A percentile compares a stretch with the other conserved stretches of the same genome.
Evolutionary conservation across 2,797 vertebrate species (phyloP).

Genomic region (Onychomys torridus): DNA sequence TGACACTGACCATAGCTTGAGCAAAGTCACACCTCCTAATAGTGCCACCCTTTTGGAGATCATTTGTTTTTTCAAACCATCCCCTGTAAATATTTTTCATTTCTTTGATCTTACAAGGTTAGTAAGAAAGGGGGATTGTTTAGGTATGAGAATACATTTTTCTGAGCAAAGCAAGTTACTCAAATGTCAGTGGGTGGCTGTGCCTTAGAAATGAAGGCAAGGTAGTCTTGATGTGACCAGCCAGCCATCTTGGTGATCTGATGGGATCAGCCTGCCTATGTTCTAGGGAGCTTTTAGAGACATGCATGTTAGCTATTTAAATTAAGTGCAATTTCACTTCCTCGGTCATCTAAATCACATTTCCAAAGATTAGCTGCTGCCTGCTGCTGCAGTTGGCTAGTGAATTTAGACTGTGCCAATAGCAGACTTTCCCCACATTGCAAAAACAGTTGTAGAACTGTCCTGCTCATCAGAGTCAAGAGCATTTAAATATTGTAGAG

Average conservation of each 20-base stretch:
- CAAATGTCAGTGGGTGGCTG: background rate
- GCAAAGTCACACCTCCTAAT: background rate
- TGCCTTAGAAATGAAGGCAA: background rate
- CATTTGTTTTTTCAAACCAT: background rate
- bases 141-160: background rate
- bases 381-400: background rate
- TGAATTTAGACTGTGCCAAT: background rate
- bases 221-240: background rate
- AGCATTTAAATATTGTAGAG: background rate
- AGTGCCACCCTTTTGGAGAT: background rate
- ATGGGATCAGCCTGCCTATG: background rate
- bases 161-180: background rate
- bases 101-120: slow-evolving; percentile 50
- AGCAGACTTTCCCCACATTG: background rate
- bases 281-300: background rate
- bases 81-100: background rate
- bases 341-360: background rate
- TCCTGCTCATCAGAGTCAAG: background rate
- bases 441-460: background rate
- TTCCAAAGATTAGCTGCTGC: background rate
- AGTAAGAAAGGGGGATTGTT: background rate
- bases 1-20: background rate
- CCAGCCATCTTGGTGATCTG: background rate
- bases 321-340: slow-evolving; percentile 2
- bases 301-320: background rate